Base-by-base conservation (phyloP, 2,888 invertebrate species). In the Chorisops tibialis region DNA sequence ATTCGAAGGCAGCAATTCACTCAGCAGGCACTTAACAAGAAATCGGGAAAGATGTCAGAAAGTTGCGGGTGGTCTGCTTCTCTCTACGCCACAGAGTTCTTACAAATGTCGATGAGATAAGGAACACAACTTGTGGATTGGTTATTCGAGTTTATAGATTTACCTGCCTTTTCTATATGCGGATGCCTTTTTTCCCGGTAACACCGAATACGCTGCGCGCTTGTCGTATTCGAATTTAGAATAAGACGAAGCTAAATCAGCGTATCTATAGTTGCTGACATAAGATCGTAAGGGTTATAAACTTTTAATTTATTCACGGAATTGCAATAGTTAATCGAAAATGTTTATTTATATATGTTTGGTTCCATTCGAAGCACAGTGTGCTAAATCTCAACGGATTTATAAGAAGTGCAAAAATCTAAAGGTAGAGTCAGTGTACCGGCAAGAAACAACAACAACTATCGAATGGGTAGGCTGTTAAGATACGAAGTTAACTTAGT, bases 71-170 rank as follows among this genome's bases (percentile, higher is more conserved):
- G 63, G 63, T 64, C 63, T 41, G 35, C 56, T 39, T 51, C 45
- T 63, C 45, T 59, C 61, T 51, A n/a, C 45, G 43, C 43, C 14
- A 43, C 56, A 56, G 48, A 59, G 59, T 64, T 61, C 61, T 61
- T 61, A 64, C 63, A 64, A 64, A 64, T 61, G 58, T 64, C 58
- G 61, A 47, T 14, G 56, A 64, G 61, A 61, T 64, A 64, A 64
- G 61, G 24, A 54, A 59, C 63, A 59, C 59, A 47, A 48, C 45
- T 50, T 18, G 22, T 38, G 39, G 12, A n/a, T 9, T 39, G 24
- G 30, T 21, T 56, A n/a, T 35, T 9, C 41, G 11, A 21, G 18
- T 7, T 7, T 30, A 14, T 5, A 7, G 24, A 30, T 5, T 1
- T 30, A 30, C 30, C 30, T 19, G 3, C 9, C 14, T 16, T 22